Evolutionary conservation across 2,888 invertebrate species (phyloP).

Genomic region (Drosophila koepferae): DNA sequence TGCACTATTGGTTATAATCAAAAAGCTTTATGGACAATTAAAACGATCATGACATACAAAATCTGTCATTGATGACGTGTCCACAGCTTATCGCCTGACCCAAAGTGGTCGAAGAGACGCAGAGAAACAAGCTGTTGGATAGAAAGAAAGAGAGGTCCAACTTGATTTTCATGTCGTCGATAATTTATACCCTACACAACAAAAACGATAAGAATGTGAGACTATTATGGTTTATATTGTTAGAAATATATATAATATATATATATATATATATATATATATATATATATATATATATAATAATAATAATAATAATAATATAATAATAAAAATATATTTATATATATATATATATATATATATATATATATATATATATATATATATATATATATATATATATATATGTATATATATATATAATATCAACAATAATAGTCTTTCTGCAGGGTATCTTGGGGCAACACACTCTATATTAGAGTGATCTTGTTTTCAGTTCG

Average conservation of each 20-base stretch:
- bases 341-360: not conserved
- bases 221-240: too few species aligned
- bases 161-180: not conserved
- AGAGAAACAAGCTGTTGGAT: not conserved
- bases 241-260: too few species aligned
- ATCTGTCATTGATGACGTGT: slow-evolving; percentile 54
- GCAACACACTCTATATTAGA: not conserved
- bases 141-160: slow-evolving; percentile 3
- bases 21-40: slow-evolving; percentile 44
- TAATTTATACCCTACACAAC: slow-evolving; percentile 23
- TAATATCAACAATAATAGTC: not conserved
- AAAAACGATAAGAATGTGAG: not conserved
- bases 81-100: slow-evolving; percentile 48
- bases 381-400: too few species aligned
- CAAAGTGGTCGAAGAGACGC: not conserved
- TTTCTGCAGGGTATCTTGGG: slow-evolving; percentile 22
- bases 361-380: not conserved
- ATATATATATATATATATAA: too few species aligned
- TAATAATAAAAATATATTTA: too few species aligned
- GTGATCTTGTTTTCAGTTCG: slow-evolving; percentile 17
- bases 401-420: too few species aligned
- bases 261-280: too few species aligned
- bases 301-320: too few species aligned
- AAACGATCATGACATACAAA: slow-evolving; percentile 74
- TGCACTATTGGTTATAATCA: slow-evolving; percentile 23